Conservation (phyloP, 1,140 invertebrate species). For the Hermetia illucens region DNA sequence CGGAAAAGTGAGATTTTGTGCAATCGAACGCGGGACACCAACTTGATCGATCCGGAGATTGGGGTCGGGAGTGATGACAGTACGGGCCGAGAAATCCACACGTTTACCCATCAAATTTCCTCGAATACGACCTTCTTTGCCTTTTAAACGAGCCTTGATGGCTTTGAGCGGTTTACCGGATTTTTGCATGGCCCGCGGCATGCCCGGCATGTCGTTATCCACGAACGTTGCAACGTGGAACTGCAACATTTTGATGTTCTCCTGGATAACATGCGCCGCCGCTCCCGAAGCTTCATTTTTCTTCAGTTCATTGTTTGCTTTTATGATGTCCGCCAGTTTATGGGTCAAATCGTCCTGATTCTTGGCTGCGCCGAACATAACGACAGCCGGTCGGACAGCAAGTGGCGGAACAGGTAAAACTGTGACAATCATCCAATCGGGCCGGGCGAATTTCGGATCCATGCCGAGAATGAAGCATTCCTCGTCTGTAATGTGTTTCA, state of each 20-base stretch:
- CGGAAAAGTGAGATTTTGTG: slow-evolving; percentile 98
- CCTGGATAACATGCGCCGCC: slow-evolving; percentile 88
- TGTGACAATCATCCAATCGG: slow-evolving; percentile 99
- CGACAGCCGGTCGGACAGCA: slow-evolving; percentile 86
- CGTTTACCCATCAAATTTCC: slow-evolving; percentile 99
- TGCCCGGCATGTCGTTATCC: slow-evolving; percentile 97
- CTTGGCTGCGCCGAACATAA: slow-evolving; percentile 97
- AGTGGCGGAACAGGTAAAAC: slow-evolving; percentile 95
- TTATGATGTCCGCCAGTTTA: slow-evolving; percentile 97
- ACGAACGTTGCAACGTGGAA: slow-evolving; percentile 97
- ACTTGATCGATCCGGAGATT: slow-evolving; percentile 98
- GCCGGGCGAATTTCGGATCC: slow-evolving; percentile 89
- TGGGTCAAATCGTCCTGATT: slow-evolving; percentile 99
- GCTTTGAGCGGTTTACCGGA: slow-evolving; percentile 97
- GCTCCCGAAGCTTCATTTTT: slow-evolving; percentile 93
- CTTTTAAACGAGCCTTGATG: slow-evolving; percentile 79
- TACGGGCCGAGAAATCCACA: slow-evolving; percentile 98
- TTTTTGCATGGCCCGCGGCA: slow-evolving; percentile 96
- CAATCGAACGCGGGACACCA: slow-evolving; percentile 94
- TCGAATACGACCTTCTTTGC: slow-evolving; percentile 95
- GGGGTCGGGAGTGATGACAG: slow-evolving; percentile 98
- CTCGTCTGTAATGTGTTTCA: slow-evolving; percentile 95
- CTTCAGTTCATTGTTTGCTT: slow-evolving; percentile 92
- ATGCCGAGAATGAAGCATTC: slow-evolving; percentile 92
- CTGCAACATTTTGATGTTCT: slow-evolving; percentile 97